Percentiles rank a stretch among this genome's conserved stretches.
Conservation (phyloP, 2,888 invertebrate genomes). For the Habroteleia sp. region DNA sequence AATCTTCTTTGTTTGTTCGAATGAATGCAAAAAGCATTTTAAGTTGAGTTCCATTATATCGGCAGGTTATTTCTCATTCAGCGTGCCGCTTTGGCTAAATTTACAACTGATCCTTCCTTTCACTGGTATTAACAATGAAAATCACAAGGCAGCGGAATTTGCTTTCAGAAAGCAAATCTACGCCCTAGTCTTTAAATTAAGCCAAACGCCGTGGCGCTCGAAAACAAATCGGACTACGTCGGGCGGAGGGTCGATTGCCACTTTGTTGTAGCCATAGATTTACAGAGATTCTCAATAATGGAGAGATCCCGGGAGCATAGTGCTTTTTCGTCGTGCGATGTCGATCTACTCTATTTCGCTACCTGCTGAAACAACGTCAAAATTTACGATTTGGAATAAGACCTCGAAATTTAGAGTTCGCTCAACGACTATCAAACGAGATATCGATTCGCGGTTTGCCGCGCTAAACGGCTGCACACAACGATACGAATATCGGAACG, state of each 20-base stretch:
- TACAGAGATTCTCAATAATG: slow-evolving; percentile 47
- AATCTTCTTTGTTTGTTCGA: too few relatives aligned
- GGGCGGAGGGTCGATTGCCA: slow-evolving; percentile 66
- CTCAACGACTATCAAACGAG: slow-evolving; percentile 69
- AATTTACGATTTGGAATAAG: slow-evolving; percentile 58
- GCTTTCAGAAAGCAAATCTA: slow-evolving; percentile 66
- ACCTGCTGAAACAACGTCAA: too few relatives aligned
- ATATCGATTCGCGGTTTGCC: slow-evolving; percentile 74
- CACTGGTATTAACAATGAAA: slow-evolving; percentile 63
- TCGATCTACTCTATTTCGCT: too few relatives aligned
- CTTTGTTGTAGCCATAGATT: slow-evolving; percentile 64
- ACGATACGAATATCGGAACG: slow-evolving; percentile 54
- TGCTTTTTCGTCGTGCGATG: slow-evolving; percentile 32
- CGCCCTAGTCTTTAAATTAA: slow-evolving; percentile 72
- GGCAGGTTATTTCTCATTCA: slow-evolving; percentile 11
- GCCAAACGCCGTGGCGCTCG: slow-evolving; percentile 66
- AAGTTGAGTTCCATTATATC: slow-evolving; percentile 4
- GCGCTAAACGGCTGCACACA: slow-evolving; percentile 68
- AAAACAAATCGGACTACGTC: slow-evolving; percentile 68
- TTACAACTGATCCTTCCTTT: slow-evolving; percentile 20
- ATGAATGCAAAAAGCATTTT: too few relatives aligned
- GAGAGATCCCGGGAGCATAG: slow-evolving; percentile 38
- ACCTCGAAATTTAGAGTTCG: slow-evolving; percentile 68
- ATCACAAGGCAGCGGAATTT: slow-evolving; percentile 46
- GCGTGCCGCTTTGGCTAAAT: slow-evolving; percentile 1